phyloP scores from a whole-genome alignment of 2,113 vertebrate species.

The Murina feae region DNA sequence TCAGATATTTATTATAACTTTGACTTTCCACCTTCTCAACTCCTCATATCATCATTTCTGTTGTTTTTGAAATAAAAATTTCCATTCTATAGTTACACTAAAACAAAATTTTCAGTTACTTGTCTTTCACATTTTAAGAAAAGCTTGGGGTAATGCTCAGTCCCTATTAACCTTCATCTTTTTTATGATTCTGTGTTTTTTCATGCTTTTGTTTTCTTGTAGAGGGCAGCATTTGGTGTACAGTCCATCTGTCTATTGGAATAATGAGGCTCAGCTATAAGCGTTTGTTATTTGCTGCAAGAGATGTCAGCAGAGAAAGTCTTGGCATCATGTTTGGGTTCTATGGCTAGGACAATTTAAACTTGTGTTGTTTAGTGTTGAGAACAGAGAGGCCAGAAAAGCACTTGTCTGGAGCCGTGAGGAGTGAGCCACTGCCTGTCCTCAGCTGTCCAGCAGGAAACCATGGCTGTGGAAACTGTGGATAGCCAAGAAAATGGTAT shows the following conservation, averaged over 20 bases:
- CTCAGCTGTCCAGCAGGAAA: conserved; percentile 54
- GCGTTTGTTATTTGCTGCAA: background rate
- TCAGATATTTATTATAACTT: background rate
- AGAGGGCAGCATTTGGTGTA: background rate
- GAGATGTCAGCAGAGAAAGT: background rate
- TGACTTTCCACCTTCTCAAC: background rate
- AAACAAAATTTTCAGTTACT: background rate
- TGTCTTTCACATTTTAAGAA: background rate
- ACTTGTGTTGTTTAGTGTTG: background rate
- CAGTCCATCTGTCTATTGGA: background rate
- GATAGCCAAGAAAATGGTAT: conserved; percentile 8
- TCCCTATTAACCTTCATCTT: background rate
- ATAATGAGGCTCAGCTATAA: background rate
- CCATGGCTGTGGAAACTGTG: background rate
- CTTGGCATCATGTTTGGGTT: background rate
- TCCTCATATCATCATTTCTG: background rate
- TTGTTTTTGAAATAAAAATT: background rate
- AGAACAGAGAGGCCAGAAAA: background rate
- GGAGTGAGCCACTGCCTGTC: background rate
- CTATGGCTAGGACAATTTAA: background rate
- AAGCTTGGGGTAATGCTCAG: background rate
- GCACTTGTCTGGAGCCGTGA: background rate
- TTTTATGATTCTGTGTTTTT: background rate
- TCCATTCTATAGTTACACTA: background rate
- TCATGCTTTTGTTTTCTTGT: background rate